A percentile compares a stretch with the other conserved stretches of the same genome.
These are phyloP conservation scores for Cassiopea andromeda DNA, from an alignment of 30 jellyfish, hydroid and myxozoan genomes.

Conservation along the genomic window DNA sequence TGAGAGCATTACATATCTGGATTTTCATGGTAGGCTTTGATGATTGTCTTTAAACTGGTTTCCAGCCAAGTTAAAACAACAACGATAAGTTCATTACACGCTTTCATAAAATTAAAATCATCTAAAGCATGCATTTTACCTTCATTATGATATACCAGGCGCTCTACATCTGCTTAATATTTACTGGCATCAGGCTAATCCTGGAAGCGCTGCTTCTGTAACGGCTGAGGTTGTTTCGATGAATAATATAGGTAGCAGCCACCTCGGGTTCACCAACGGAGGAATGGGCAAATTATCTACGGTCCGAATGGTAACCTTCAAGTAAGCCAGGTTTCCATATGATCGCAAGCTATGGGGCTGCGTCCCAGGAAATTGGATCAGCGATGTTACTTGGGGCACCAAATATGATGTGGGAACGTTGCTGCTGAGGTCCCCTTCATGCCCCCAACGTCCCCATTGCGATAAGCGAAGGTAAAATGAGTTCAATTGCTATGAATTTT, in stretches of 20 bases:
- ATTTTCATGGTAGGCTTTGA: neutral
- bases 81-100: slow-evolving; percentile 35
- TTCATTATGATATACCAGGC: slow-evolving; percentile 28
- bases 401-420: too few species aligned
- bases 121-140: slow-evolving; percentile 14
- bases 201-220: neutral
- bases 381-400: too few species aligned
- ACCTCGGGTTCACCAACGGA: neutral
- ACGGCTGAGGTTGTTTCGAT: slow-evolving; percentile 23
- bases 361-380: too few species aligned
- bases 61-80: slow-evolving; percentile 65
- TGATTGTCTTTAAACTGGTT: slow-evolving; percentile 49
- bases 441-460: too few species aligned
- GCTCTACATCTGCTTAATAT: slow-evolving; percentile 7
- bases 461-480: too few species aligned
- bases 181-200: slow-evolving; percentile 26
- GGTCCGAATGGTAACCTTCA: too few species aligned
- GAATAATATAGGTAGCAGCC: neutral
- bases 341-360: too few species aligned
- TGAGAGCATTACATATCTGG: slow-evolving; percentile 62
- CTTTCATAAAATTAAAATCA: slow-evolving; percentile 34
- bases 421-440: too few species aligned
- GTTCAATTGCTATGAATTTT: too few species aligned
- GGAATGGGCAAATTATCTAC: too few species aligned
- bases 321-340: too few species aligned